Evolutionary conservation across 2,113 vertebrate genomes (phyloP).

Genomic region (Cynoglossus semilaevis): DNA sequence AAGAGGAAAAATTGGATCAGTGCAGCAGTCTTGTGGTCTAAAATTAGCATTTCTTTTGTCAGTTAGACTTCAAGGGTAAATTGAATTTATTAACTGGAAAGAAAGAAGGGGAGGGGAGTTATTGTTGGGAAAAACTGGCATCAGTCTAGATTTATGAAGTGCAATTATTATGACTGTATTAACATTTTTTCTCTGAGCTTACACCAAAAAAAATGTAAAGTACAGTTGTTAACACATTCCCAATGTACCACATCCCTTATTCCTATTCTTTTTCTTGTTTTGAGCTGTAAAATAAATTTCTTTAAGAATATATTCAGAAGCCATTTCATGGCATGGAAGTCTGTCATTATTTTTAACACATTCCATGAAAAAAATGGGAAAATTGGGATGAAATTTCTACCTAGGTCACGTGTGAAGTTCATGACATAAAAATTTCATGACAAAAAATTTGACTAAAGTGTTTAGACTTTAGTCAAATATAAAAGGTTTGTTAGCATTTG

Average conservation of each 20-base stretch:
- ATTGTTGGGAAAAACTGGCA: conserved; percentile 74
- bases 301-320: conserved; percentile 77
- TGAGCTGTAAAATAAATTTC: conserved; percentile 82
- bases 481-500: too few relatives aligned
- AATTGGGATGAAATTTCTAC: neutral
- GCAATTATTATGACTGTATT: conserved; percentile 84
- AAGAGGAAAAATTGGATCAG: conserved; percentile 74
- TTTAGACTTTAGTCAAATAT: too few relatives aligned
- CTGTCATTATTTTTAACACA: conserved; percentile 68
- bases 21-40: conserved; percentile 70
- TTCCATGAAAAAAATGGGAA: conserved; percentile 18
- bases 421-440: too few relatives aligned
- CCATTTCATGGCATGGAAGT: conserved; percentile 64
- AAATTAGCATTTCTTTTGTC: conserved; percentile 80
- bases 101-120: conserved; percentile 55
- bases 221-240: conserved; percentile 82
- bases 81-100: conserved; percentile 75
- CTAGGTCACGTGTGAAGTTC: too few relatives aligned
- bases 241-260: conserved; percentile 76
- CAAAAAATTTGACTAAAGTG: too few relatives aligned
- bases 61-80: conserved; percentile 76
- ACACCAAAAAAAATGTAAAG: conserved; percentile 79
- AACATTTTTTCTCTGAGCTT: conserved; percentile 81
- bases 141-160: conserved; percentile 81
- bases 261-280: conserved; percentile 64